Conservation (phyloP, 2,113 vertebrate genomes). For the Pachyramphus minor region DNA sequence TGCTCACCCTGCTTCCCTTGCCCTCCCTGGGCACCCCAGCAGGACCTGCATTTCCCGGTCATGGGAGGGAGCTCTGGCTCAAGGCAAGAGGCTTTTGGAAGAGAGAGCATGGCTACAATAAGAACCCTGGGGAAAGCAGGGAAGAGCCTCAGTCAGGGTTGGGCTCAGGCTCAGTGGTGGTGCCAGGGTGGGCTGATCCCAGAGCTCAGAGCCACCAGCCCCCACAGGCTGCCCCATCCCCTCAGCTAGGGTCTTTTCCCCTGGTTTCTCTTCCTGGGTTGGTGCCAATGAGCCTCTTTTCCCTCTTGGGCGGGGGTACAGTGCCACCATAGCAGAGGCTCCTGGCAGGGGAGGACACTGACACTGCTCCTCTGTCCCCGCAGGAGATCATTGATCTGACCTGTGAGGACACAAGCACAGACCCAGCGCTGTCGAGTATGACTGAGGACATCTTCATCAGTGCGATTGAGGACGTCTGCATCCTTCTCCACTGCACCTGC, state of each 20-base stretch:
- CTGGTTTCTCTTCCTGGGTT: neutral
- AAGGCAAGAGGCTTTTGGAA: neutral
- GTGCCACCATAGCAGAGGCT: neutral
- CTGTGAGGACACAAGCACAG: slow-evolving; percentile 38
- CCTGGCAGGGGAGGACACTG: neutral
- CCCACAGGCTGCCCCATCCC: neutral
- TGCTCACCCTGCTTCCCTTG: fast-evolving
- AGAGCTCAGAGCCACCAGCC: neutral
- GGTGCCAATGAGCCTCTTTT: neutral
- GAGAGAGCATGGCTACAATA: neutral
- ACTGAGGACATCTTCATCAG: neutral
- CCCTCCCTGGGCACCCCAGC: neutral
- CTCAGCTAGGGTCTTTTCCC: neutral
- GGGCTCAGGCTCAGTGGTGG: neutral
- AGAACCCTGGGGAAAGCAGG: fast-evolving
- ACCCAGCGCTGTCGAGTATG: neutral
- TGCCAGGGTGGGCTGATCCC: neutral
- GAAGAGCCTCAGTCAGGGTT: neutral
- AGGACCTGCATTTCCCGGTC: neutral
- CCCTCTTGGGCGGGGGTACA: neutral
- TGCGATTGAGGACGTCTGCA: neutral
- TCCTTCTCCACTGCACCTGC: neutral
- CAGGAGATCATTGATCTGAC: slow-evolving; percentile 81
- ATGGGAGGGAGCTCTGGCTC: neutral
- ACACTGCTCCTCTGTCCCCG: neutral